phyloP scores from a whole-genome alignment of 2,888 invertebrate species.

The Epiblema foenella region DNA sequence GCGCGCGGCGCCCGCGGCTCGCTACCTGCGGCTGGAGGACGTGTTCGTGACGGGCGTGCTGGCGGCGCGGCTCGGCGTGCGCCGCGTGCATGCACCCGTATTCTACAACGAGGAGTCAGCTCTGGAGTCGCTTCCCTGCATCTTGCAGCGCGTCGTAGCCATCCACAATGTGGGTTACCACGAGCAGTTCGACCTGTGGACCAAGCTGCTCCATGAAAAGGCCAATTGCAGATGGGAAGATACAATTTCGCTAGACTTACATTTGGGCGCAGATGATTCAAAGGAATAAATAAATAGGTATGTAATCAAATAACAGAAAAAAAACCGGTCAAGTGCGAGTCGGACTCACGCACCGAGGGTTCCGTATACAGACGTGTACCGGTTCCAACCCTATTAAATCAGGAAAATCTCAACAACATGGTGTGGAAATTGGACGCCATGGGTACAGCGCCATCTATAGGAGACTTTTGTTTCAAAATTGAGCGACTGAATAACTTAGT shows the following conservation, averaged over 20 bases:
- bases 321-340: too few relatives aligned
- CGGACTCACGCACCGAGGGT: too few relatives aligned
- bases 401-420: too few relatives aligned
- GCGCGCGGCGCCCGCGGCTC: constrained; percentile 86
- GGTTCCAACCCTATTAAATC: too few relatives aligned
- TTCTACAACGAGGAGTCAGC: constrained; percentile 89
- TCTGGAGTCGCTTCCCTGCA: constrained; percentile 91
- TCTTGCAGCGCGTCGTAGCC: constrained; percentile 91
- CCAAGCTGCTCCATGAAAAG: constrained; percentile 91
- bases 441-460: too few relatives aligned
- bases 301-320: too few relatives aligned
- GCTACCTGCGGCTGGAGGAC: constrained; percentile 94
- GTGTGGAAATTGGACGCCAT: too few relatives aligned
- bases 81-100: constrained; percentile 89
- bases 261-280: too few relatives aligned
- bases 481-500: too few relatives aligned
- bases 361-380: too few relatives aligned
- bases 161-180: constrained; percentile 95
- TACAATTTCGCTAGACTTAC: too few relatives aligned
- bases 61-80: constrained; percentile 88
- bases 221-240: constrained; percentile 87
- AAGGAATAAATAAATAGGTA: background rate
- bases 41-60: constrained; percentile 96
- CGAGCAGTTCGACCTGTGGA: constrained; percentile 96
- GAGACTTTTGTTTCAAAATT: too few relatives aligned